Base-by-base conservation (phyloP, 2,797 vertebrate species). In the Glossophaga mutica region DNA sequence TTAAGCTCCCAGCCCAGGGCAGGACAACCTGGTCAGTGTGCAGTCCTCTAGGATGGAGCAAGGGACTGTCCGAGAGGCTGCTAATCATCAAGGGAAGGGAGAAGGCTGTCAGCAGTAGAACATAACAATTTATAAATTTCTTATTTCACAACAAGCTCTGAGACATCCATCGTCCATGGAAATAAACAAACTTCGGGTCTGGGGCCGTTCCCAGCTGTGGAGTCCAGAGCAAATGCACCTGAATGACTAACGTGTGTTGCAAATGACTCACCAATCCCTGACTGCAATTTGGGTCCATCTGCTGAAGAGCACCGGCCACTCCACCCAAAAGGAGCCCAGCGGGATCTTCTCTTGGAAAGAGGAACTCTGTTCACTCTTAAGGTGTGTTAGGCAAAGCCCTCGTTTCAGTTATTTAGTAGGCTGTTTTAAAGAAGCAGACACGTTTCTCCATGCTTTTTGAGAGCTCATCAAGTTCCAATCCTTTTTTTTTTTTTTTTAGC, bases 41-140 rank as follows among this genome's bases (percentile, higher is more conserved):
- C 82, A 57, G 29, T 68, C 32, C 46, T 87, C 83, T 76, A 52
- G n/a, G 70, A 55, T 48, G 67, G 59, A 93, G 29, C 84, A 74
- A 85, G 76, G 48, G 59, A 73, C 62, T 14, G 46, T 84, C n/a
- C 82, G n/a, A 96, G 79, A 94, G 73, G 93, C 95, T 97, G 91
- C 73, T 96, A 77, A 93, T 79, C 95, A 90, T 96, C 92, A 96
- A 91, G 89, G 87, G 78, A 84, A 83, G 68, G 91, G 91, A 91
- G 86, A 96, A 96, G 55, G 55, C 88, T 96, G 96, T 97, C 94
- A 97, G 95, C 71, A 78, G 91, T n/a, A 94, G 86, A 98, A 97
- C 97, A 98, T 97, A 97, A 98, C 97, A 98, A 97, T 98, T 98
- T 98, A 98, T 97, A 97, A 97, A 97, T 93, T 97, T 97, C 97